Conservation (phyloP, 37 sponge, comb jelly and placozoan species). For the Tethya wilhelma region DNA sequence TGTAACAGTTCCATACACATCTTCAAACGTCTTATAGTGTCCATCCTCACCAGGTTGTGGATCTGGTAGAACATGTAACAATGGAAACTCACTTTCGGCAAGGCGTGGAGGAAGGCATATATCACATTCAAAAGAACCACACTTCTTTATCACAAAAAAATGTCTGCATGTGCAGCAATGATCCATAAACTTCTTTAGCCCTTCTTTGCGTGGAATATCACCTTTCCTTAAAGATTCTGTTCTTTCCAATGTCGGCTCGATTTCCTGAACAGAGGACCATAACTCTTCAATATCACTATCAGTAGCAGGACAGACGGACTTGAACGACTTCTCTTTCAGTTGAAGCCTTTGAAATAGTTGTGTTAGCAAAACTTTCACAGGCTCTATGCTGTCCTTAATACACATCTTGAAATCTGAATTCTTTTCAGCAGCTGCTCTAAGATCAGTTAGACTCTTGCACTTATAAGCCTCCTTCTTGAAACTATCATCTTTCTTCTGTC, state of each 20-base stretch:
- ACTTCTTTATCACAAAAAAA: slow-evolving; percentile 49
- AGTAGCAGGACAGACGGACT: slow-evolving; percentile 1
- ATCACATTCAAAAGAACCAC: slow-evolving; percentile 21
- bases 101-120: slow-evolving; percentile 38
- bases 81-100: slow-evolving; percentile 2
- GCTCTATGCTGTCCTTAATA: neutral
- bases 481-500: neutral
- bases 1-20: slow-evolving; percentile 19
- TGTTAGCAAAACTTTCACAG: neutral
- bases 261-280: slow-evolving; percentile 1
- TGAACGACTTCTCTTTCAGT: slow-evolving; percentile 37
- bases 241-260: too few species aligned
- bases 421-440: slow-evolving; percentile 17
- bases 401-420: slow-evolving; percentile 1
- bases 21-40: too few species aligned
- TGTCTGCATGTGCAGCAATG: slow-evolving; percentile 48
- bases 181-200: slow-evolving; percentile 3
- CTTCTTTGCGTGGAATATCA: neutral
- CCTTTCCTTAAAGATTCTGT: too few species aligned
- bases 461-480: slow-evolving; percentile 29
- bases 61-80: slow-evolving; percentile 13
- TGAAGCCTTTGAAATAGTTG: slow-evolving; percentile 13
- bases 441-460: slow-evolving; percentile 21
- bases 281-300: neutral
- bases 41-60: slow-evolving; percentile 38